phyloP scores from a whole-genome alignment of 2,113 vertebrate genomes.

The Brachyhypopomus occidentalis region DNA sequence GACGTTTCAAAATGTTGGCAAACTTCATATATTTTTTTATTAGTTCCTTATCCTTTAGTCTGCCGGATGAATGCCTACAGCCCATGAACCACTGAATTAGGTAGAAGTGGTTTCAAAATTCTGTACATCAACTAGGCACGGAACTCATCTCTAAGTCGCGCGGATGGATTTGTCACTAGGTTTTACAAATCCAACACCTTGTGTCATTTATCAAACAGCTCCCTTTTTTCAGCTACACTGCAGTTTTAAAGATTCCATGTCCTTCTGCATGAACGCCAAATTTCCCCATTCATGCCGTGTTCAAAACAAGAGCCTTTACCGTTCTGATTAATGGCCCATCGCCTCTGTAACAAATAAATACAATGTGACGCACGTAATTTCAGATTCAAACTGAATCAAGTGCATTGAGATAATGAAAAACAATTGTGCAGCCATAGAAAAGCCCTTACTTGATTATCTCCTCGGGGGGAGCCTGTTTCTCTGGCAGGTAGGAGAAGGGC shows the following conservation, averaged over 20 bases:
- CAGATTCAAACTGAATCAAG: slow-evolving; percentile 33
- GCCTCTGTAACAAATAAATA: slow-evolving; percentile 5
- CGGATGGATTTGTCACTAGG: neutral
- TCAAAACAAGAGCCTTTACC: slow-evolving; percentile 16
- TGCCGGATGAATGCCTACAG: too few species aligned
- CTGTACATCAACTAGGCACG: neutral
- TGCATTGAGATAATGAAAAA: slow-evolving; percentile 31
- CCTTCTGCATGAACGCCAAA: slow-evolving; percentile 5
- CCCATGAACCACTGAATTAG: too few species aligned
- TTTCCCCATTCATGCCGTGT: neutral
- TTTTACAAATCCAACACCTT: neutral
- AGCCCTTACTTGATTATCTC: slow-evolving; percentile 17
- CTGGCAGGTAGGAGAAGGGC: slow-evolving; percentile 17
- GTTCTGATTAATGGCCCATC: slow-evolving; percentile 29
- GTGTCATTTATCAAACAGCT: neutral
- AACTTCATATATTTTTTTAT: too few species aligned
- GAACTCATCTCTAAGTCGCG: neutral
- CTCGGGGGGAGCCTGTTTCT: neutral
- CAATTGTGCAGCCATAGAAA: neutral
- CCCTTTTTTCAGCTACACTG: neutral
- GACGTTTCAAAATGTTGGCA: neutral
- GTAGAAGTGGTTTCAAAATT: too few species aligned
- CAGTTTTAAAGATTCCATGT: neutral
- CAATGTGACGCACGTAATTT: slow-evolving; percentile 33
- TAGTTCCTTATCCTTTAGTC: too few species aligned